These are phyloP conservation scores for Xerus inauris DNA, from an alignment of 2,113 vertebrate species.

Conservation along the genomic window DNA sequence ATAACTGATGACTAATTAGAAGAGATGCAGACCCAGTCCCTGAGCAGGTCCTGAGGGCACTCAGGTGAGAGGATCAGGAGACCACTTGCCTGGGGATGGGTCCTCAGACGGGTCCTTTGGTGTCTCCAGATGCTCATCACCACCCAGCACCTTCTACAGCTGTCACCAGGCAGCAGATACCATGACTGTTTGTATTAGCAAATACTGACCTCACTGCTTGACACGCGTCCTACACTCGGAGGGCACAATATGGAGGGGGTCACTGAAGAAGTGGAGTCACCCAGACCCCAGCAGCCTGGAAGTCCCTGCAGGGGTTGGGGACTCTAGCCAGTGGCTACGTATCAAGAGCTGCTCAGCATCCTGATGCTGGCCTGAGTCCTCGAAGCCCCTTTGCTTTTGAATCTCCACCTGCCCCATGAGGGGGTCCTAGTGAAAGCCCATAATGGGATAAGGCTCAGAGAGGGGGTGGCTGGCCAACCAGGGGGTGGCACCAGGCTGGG, in stretches of 20 bases:
- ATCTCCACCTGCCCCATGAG: no score
- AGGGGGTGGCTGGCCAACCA: neutral
- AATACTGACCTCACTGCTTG: neutral
- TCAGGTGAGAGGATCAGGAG: no score
- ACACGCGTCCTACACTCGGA: neutral
- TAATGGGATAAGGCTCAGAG: neutral
- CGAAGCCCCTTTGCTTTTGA: neutral
- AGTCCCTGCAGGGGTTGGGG: accelerated
- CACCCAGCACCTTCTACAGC: neutral
- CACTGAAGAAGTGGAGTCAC: neutral
- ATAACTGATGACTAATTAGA: neutral
- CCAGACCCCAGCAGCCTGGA: neutral
- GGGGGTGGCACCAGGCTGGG: neutral
- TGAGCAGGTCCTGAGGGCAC: neutral
- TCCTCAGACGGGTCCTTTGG: no score
- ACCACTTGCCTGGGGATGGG: accelerated
- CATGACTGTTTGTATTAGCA: neutral
- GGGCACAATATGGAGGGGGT: neutral
- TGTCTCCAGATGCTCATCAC: neutral
- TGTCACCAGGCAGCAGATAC: neutral
- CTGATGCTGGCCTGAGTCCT: accelerated
- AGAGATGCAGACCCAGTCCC: neutral
- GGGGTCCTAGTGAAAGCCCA: neutral
- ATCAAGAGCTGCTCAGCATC: neutral
- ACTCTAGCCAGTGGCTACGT: neutral